A percentile compares a stretch with the other conserved stretches of the same genome.
Conservation (phyloP, 2,888 invertebrate genomes). For the Sympetrum striolatum region DNA sequence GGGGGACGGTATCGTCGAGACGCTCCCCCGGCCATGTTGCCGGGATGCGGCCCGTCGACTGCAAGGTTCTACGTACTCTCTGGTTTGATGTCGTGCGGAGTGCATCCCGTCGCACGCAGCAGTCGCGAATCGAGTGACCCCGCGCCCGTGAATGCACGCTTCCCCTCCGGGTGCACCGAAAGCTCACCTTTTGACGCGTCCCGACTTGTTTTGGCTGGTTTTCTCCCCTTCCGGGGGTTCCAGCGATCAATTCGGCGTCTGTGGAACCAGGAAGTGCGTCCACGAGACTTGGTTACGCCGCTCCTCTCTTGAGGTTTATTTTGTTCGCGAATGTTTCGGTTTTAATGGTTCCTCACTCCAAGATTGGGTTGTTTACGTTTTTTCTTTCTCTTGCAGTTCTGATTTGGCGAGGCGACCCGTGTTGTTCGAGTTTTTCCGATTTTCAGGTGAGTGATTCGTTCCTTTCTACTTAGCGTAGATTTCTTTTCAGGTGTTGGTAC, state of each 20-base stretch:
- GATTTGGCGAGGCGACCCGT: conserved; percentile 26
- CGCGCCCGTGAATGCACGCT: not conserved
- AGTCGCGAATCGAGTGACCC: not conserved
- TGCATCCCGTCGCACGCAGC: no score
- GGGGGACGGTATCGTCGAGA: not conserved
- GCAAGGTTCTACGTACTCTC: not conserved
- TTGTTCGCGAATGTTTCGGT: not conserved
- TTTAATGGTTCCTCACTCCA: not conserved
- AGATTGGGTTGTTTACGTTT: not conserved
- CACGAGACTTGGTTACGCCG: not conserved
- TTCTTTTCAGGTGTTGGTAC: not conserved
- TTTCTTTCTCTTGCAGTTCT: conserved; percentile 12
- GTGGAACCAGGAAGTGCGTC: not conserved
- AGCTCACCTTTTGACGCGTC: no score
- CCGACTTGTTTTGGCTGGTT: no score
- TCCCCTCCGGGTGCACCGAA: no score
- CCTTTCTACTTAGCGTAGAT: not conserved
- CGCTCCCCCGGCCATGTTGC: conserved; percentile 32
- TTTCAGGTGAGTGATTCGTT: not conserved
- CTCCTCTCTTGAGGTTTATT: not conserved
- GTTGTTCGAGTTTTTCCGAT: conserved; percentile 24
- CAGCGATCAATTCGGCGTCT: conserved; percentile 25
- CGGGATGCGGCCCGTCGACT: conserved; percentile 28
- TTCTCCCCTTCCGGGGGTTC: no score
- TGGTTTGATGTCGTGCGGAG: not conserved